Evolutionary conservation across 2,113 vertebrate genomes (phyloP), one percentile per base, ranked within the genome.

Genomic region (Acinonyx jubatus): DNA sequence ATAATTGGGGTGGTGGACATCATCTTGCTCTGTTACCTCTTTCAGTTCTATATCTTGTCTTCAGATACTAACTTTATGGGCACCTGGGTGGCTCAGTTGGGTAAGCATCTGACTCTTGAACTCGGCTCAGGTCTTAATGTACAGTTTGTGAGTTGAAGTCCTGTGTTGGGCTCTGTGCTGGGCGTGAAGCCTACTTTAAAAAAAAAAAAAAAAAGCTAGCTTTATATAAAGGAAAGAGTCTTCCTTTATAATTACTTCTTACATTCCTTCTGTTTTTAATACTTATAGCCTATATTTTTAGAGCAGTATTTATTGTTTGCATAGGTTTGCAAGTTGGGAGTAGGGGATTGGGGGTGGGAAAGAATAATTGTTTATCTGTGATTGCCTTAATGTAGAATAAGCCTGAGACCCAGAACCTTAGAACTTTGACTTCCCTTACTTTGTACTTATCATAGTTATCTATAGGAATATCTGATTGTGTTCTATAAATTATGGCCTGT

Each of bases 401-500:
- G 5, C 52, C 52, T 89, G 63, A 57, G 80, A 86, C 89, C 48
- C n/a, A 92, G 68, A 95, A 95, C 41, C 18, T 66, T 45, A 27
- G 29, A 79, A 92, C 52, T 96, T 92, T 92, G 61, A 79, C 66
- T 96, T 91, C 38, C 36, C 36, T 93, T 66, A 78, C 16, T 93
- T 87, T 87, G 25, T 91, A 31, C 6, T 66, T 89, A 63, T 10
- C 19, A 38, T 69, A 91, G 55, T 91, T 95, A 73, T 73, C 45
- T 71, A 10, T 50, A 18, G 45, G 55, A 52, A 23, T 84, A 16
- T 45, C 36, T 93, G 36, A 38, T 55, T 91, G 29, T 45, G 4
- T 82, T 96, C 61, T 69, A 8, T 86, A 80, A 66, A 66, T 63
- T 55, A 10, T 79, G 55, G 68, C 69, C 50, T 16, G 0, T 78